Evolutionary conservation across 2,888 invertebrate species (phyloP).

Genomic region (Hypolimnas misippus): DNA sequence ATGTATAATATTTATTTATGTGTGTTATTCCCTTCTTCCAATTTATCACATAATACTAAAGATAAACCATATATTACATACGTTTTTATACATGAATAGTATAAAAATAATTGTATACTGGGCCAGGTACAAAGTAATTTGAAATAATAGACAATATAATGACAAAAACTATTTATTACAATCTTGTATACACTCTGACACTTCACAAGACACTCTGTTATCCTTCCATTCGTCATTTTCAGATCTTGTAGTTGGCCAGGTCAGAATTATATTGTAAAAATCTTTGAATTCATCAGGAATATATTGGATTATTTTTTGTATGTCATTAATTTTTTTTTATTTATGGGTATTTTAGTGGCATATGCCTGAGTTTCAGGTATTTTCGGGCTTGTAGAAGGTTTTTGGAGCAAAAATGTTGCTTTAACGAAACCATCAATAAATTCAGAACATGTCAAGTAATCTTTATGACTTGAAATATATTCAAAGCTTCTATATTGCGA

Average conservation of each 20-base stretch:
- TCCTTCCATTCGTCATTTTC: neutral
- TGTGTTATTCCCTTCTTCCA: too few species aligned
- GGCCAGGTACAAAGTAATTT: too few species aligned
- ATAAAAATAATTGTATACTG: too few species aligned
- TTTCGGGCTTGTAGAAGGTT: neutral
- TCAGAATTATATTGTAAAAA: neutral
- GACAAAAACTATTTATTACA: too few species aligned
- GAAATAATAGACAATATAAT: too few species aligned
- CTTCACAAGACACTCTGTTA: neutral
- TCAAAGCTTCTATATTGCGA: too few species aligned
- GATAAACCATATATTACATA: too few species aligned
- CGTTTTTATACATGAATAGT: too few species aligned
- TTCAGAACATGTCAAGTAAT: neutral
- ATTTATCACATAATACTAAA: too few species aligned
- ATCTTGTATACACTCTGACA: too few species aligned
- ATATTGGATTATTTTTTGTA: neutral
- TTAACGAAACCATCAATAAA: neutral
- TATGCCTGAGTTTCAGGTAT: neutral
- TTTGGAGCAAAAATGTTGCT: neutral
- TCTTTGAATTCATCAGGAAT: neutral
- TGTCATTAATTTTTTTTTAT: neutral
- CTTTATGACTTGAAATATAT: neutral
- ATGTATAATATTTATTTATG: too few species aligned
- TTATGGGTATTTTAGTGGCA: neutral
- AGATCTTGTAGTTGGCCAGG: neutral